A percentile compares a stretch with the other conserved stretches of the same genome.
Evolutionary conservation across 2,113 vertebrate genomes (phyloP).

Genomic region (Sorex fumeus): DNA sequence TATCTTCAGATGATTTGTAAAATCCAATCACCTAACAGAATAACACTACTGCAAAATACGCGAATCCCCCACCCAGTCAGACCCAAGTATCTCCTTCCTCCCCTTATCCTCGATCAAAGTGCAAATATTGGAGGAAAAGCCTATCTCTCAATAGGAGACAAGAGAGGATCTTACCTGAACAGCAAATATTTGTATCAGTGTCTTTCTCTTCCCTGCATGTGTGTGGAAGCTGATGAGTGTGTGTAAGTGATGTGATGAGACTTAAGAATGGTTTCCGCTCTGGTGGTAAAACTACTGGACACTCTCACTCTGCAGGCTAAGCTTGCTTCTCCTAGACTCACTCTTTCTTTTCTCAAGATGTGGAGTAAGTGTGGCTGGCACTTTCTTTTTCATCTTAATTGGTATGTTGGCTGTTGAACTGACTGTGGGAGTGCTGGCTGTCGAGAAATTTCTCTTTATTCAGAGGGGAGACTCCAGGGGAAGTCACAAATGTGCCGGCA

Average conservation of each 20-base stretch:
- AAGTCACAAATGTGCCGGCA: slow-evolving; percentile 26
- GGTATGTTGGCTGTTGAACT: neutral
- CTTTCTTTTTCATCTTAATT: slow-evolving; percentile 41
- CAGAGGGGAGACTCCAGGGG: neutral
- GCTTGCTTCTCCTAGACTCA: slow-evolving; percentile 55
- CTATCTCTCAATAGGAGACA: neutral
- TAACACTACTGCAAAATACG: neutral
- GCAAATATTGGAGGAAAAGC: neutral
- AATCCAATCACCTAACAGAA: neutral
- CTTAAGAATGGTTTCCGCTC: too few species aligned
- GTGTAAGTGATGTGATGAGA: too few species aligned
- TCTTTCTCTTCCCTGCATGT: too few species aligned
- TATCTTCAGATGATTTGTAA: slow-evolving; percentile 8
- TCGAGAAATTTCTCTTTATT: slow-evolving; percentile 33
- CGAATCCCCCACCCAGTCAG: neutral
- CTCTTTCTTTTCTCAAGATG: slow-evolving; percentile 39
- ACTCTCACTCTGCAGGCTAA: slow-evolving; percentile 49
- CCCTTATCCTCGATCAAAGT: neutral
- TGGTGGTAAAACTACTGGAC: neutral
- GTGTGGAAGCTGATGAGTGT: too few species aligned
- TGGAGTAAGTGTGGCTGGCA: neutral
- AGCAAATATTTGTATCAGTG: neutral
- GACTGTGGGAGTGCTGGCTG: neutral
- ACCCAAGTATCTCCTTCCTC: neutral
- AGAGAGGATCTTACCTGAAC: slow-evolving; percentile 48